Evolutionary conservation across 2,888 invertebrate species (phyloP), one percentile per base, ranked within the genome.

Genomic region (Heliothis peltigera): DNA sequence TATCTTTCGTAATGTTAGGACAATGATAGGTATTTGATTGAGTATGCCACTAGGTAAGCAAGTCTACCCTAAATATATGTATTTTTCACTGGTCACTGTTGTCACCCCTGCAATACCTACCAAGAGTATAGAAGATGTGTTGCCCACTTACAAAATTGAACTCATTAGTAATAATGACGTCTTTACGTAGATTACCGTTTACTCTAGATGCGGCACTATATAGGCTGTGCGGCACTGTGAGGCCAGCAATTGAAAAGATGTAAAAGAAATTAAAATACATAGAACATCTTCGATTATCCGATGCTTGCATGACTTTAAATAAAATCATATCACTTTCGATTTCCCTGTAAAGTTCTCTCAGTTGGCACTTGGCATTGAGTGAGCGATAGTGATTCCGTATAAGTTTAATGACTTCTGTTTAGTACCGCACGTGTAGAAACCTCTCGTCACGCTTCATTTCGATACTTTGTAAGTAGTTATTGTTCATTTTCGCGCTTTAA

Each of bases 371-470:
- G 54, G 49, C 67, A 56, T 55, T 48, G 44, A 54, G 48, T 53
- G 48, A 72, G 25, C 56, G 44, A 65, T 55, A 60, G 54, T 57
- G 65, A 64, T 57, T 65, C 63, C 51, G 44, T 60, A 54, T 63
- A 67, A 75, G 65, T 75, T 64, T 75, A 75, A 69, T 79, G 64
- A 69, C 65, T 63, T 68, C 54, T 64, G 58, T 73, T 62, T 61
- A 68, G 46, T 52, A 39, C 55, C 67, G 70, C 80, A 77, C 73
- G 73, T 74, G 75, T 75, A 72, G 64, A 47, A 76, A 67, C 60
- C 46, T 73, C 58, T 60, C 44, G 77, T 53, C 69, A 74, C 60
- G 70, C 63, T 69, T 75, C 64, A 70, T 74, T 77, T 77, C 48
- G 51, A 64, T 67, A 68, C 69, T 74, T 69, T 75, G 69, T 70